Base-by-base conservation (phyloP, 2,797 vertebrate species). In the Mus caroli region DNA sequence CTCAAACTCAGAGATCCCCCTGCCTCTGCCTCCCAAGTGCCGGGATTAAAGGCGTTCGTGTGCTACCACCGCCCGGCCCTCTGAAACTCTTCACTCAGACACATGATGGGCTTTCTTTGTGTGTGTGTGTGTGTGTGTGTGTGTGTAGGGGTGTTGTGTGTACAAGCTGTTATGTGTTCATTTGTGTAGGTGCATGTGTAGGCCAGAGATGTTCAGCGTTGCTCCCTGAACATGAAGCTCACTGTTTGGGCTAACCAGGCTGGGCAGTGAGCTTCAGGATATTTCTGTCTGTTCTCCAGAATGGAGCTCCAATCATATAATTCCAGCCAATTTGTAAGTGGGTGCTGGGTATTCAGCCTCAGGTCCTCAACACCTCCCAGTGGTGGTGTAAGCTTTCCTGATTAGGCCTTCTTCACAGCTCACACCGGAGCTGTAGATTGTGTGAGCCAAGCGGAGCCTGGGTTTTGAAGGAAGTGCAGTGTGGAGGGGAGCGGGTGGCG, bases 401-500 rank as follows among this genome's bases (percentile, higher is more conserved):
- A 50, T 31, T 69, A n/a, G 43, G 34, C 20, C 64, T 52, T 85
- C 60, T 31, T n/a, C 62, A 9, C 31, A 12, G 62, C 83, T 64
- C 80, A 12, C 40, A 19, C 31, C 12, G n/a, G 20, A n/a, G 83
- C 46, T 86, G 8, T 52, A 28, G 37, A 43, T 76, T 46, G 28
- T 60, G 17, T 4, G 56, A 62, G 56, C 56, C 87, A n/a, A 50
- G 73, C 26, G 75, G 31, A 22, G 40, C 24, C 3, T 2, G 8
- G 26, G 64, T 24, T 5, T 52, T 19, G 17, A 9, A 10, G 43
- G 43, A 4, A 2, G 8, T 31, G 15, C 14, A 62, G 82, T 46
- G 15, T 15, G n/a, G n/a, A 3, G 2, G 9, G 37, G 13, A 28
- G 2, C 0, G 11, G 46, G 50, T 20, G 31, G 77, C 6, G 0